A percentile compares a stretch with the other conserved stretches of the same genome.
These are phyloP conservation scores for Microcaecilia unicolor DNA, from an alignment of 2,797 vertebrate species.

Conservation along the genomic window DNA sequence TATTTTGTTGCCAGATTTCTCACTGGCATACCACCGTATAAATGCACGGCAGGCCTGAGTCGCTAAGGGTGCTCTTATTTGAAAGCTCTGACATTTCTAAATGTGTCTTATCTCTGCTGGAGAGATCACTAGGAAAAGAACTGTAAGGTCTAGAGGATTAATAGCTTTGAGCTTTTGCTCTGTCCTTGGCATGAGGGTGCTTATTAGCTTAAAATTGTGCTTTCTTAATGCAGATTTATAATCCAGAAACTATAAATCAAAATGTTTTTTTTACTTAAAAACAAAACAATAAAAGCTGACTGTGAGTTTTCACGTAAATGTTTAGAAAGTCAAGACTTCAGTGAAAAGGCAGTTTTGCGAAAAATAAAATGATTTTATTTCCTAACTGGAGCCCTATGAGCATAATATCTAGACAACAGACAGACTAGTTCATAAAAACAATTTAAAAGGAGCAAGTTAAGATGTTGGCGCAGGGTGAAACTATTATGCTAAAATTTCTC, in stretches of 20 bases:
- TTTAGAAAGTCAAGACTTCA: background rate
- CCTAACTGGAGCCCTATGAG: background rate
- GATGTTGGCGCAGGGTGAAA: background rate
- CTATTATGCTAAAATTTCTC: no score
- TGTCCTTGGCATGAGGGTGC: background rate
- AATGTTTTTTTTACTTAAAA: background rate
- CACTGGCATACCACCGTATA: background rate
- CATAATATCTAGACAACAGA: background rate
- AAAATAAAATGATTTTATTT: background rate
- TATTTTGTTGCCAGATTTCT: constrained; percentile 1
- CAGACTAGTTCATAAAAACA: no score
- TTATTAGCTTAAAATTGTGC: background rate
- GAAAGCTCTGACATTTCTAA: background rate
- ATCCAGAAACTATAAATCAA: no score
- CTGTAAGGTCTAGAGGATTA: background rate
- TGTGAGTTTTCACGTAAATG: background rate
- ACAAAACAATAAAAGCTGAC: background rate
- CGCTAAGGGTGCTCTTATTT: constrained; percentile 1
- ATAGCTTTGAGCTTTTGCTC: background rate
- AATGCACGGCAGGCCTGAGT: background rate
- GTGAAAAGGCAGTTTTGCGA: background rate
- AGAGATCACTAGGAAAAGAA: background rate
- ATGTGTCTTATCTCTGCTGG: background rate
- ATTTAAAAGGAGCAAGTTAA: background rate
- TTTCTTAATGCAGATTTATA: background rate